phyloP scores from a whole-genome alignment of 2,113 vertebrate species.

The Pseudopodoces humilis region DNA sequence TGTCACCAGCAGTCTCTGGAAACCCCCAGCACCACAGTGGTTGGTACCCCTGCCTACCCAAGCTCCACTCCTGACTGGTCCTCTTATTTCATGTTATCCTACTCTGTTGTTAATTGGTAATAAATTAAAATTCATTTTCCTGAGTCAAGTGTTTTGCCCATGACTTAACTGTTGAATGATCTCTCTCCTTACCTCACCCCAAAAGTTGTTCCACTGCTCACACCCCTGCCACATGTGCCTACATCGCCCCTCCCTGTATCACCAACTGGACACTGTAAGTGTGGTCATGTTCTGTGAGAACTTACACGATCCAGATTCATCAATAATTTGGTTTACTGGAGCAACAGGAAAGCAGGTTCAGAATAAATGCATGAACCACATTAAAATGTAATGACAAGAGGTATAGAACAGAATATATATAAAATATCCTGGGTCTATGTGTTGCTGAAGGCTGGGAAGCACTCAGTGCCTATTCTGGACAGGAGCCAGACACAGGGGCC shows the following conservation, averaged over 20 bases:
- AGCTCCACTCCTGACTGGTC: not conserved
- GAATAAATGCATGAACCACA: not conserved
- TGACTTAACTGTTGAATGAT: not conserved
- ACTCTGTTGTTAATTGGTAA: not conserved
- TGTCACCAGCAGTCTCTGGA: not conserved
- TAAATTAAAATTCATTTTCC: not conserved
- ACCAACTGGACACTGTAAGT: not conserved
- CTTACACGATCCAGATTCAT: not conserved
- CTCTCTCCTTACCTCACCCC: not conserved
- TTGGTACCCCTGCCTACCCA: not conserved
- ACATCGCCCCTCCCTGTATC: not conserved
- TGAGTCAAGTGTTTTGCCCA: not conserved
- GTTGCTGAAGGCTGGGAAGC: slow-evolving; percentile 80
- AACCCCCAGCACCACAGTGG: not conserved
- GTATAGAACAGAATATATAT: not conserved
- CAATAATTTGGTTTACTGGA: not conserved
- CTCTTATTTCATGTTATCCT: not conserved
- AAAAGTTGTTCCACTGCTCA: not conserved
- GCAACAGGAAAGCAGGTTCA: not conserved
- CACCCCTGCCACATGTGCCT: not conserved
- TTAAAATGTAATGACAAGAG: not conserved
- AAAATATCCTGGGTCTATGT: not conserved
- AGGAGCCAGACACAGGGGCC: slow-evolving; percentile 91
- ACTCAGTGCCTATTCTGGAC: slow-evolving; percentile 88
- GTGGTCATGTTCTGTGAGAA: not conserved